Evolutionary conservation across 2,797 vertebrate species (phyloP).

Genomic region (Gastrophryne carolinensis): DNA sequence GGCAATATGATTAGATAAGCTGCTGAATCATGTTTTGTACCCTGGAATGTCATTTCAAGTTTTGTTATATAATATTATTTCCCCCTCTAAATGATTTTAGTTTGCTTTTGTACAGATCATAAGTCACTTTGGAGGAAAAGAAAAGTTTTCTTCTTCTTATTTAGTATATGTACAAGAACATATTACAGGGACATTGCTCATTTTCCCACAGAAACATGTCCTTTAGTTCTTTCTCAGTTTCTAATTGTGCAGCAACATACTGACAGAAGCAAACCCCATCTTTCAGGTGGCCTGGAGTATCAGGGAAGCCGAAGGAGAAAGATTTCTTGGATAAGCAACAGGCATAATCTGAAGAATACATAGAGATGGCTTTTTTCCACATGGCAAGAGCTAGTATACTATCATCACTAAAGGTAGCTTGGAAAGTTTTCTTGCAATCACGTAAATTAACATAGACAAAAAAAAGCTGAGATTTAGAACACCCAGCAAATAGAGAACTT

Average conservation of each 20-base stretch:
- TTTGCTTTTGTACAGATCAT: no score
- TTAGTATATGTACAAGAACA: no score
- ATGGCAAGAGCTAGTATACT: slow-evolving; percentile 42
- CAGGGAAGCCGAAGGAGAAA: slow-evolving; percentile 53
- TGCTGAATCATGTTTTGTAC: no score
- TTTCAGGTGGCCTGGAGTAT: slow-evolving; percentile 54
- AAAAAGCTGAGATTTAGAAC: slow-evolving; percentile 55
- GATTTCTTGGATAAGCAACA: slow-evolving; percentile 60
- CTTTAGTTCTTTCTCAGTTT: no score
- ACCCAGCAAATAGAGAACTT: slow-evolving; percentile 59
- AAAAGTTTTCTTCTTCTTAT: no score
- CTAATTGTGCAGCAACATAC: slow-evolving; percentile 55
- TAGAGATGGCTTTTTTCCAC: slow-evolving; percentile 58
- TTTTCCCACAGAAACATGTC: no score
- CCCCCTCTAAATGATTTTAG: no score
- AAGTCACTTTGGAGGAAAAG: no score
- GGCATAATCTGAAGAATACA: slow-evolving; percentile 61
- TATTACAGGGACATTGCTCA: no score
- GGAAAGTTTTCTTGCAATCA: slow-evolving; percentile 56
- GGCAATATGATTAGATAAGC: no score
- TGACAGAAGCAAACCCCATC: slow-evolving; percentile 64
- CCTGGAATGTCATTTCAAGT: no score
- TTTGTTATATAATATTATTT: no score
- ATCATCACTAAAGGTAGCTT: slow-evolving; percentile 45
- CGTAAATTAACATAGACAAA: slow-evolving; percentile 61